Evolutionary conservation across 2,113 vertebrate species (phyloP).

Genomic region (Colinus virginianus): DNA sequence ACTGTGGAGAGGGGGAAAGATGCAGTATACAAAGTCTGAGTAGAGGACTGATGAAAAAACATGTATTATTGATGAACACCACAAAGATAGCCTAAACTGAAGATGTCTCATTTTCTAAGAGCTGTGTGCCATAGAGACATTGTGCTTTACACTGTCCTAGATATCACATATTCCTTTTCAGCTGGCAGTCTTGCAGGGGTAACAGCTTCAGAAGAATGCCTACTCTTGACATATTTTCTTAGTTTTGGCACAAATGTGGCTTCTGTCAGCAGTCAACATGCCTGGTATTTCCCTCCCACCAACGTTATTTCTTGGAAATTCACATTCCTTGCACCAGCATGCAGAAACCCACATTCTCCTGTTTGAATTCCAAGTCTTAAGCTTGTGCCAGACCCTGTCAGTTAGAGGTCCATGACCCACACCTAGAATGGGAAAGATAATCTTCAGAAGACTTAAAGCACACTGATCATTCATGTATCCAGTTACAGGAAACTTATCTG

Average conservation of each 20-base stretch:
- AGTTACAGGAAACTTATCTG: background rate
- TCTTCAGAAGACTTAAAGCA: background rate
- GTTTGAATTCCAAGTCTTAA: conserved; percentile 43
- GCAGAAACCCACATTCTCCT: conserved; percentile 39
- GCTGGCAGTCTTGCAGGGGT: conserved; percentile 13
- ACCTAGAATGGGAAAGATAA: conserved; percentile 11
- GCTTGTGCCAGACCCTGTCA: background rate
- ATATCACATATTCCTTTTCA: background rate
- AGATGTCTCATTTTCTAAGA: conserved; percentile 24
- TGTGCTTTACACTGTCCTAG: background rate
- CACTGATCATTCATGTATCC: background rate
- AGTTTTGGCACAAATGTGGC: conserved; percentile 13
- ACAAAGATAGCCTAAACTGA: background rate
- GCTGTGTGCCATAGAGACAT: background rate
- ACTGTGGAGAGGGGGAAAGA: background rate
- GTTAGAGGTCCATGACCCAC: background rate
- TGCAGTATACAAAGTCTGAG: background rate
- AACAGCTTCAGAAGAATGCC: conserved; percentile 26
- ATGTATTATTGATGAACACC: background rate
- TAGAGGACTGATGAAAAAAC: background rate
- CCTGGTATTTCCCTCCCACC: conserved; percentile 44
- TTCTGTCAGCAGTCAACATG: conserved; percentile 24
- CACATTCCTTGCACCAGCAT: conserved; percentile 48
- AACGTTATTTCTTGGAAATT: conserved; percentile 55
- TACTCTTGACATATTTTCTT: conserved; percentile 8